Conservation (phyloP, 2,113 vertebrate species). For the Cephalopterus ornatus region DNA sequence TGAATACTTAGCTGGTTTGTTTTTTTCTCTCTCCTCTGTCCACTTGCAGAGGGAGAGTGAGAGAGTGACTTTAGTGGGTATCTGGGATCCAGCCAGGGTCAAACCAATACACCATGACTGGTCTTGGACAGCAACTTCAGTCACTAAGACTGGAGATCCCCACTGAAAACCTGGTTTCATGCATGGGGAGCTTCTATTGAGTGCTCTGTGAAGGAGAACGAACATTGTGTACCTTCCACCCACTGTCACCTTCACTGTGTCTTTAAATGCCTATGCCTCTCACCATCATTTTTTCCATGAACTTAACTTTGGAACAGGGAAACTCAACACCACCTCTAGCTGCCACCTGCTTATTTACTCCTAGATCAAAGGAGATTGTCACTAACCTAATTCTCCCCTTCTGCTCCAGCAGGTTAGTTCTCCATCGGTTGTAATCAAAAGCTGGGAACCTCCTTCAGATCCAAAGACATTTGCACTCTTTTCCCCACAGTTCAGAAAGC, state of each 20-base stretch:
- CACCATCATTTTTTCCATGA: not conserved
- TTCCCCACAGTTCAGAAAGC: fast-evolving
- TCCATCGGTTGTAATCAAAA: not conserved
- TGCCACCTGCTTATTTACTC: not conserved
- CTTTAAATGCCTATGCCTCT: not conserved
- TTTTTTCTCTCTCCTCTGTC: too few species aligned
- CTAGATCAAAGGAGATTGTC: not conserved
- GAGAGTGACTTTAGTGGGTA: too few species aligned
- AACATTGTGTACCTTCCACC: not conserved
- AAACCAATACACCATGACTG: too few species aligned
- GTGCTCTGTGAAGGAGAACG: not conserved
- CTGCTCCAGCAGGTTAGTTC: not conserved
- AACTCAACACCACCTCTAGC: not conserved
- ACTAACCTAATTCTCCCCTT: not conserved
- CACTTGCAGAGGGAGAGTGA: too few species aligned
- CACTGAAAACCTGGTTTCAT: not conserved
- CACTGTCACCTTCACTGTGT: not conserved
- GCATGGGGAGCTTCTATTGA: not conserved
- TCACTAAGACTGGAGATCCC: not conserved
- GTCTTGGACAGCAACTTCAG: not conserved
- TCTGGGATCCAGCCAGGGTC: too few species aligned
- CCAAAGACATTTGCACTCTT: not conserved
- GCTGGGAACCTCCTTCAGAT: not conserved
- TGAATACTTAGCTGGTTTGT: too few species aligned
- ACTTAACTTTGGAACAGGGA: not conserved